These are phyloP conservation scores for Misgurnus mizolepis DNA, from an alignment of 2,113 vertebrate genomes.

Conservation along the genomic window DNA sequence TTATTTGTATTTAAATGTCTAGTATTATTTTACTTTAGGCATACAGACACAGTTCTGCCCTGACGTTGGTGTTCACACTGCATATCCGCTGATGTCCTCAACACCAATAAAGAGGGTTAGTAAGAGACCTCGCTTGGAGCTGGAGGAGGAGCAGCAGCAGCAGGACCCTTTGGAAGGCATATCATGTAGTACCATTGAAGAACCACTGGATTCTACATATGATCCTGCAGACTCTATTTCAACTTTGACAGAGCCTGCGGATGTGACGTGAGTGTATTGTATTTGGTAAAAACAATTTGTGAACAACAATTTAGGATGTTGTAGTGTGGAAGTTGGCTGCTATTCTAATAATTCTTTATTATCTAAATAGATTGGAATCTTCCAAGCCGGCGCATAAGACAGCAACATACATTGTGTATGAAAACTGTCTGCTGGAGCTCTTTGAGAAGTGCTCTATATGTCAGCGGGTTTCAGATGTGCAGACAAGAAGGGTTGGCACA, in stretches of 20 bases:
- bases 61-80: not conserved
- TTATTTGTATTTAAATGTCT: too few species aligned
- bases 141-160: too few species aligned
- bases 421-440: constrained; percentile 21
- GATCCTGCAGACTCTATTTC: too few species aligned
- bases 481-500: not conserved
- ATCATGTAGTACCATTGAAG: not conserved
- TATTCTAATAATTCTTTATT: not conserved
- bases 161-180: not conserved
- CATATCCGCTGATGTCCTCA: not conserved
- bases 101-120: too few species aligned
- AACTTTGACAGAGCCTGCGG: too few species aligned
- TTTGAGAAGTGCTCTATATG: constrained; percentile 6
- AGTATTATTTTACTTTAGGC: not conserved
- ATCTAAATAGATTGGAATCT: not conserved
- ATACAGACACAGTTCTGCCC: not conserved
- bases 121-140: too few species aligned
- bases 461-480: not conserved
- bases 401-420: not conserved
- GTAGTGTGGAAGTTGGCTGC: too few species aligned
- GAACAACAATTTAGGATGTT: too few species aligned
- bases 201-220: too few species aligned
- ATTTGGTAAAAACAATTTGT: not conserved
- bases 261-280: not conserved
- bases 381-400: not conserved